These are phyloP conservation scores for Gobiocypris rarus DNA, from an alignment of 2,113 vertebrate species.

Conservation along the genomic window DNA sequence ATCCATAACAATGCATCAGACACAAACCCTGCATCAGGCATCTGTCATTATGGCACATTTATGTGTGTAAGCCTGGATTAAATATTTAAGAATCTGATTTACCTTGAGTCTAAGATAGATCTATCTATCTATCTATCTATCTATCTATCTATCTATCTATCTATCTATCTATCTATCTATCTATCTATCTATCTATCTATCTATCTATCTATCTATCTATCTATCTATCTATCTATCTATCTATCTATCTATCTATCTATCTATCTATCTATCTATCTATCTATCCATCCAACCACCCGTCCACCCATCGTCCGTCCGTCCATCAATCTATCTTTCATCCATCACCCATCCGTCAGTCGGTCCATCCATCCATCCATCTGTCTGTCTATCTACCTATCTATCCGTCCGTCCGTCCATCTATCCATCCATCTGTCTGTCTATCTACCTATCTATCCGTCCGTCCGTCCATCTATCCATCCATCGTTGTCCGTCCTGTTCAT, in stretches of 20 bases:
- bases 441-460: neutral
- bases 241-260: neutral
- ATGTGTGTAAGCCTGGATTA: neutral
- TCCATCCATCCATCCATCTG: neutral
- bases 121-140: too few species aligned
- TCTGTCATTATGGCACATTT: slow-evolving; percentile 3
- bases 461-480: neutral
- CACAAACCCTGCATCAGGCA: slow-evolving; percentile 18
- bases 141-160: neutral
- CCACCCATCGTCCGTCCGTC: too few species aligned
- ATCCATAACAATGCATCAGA: slow-evolving; percentile 45
- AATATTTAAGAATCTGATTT: slow-evolving; percentile 9
- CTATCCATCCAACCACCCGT: neutral
- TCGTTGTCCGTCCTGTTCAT: neutral
- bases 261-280: neutral
- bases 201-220: neutral
- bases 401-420: neutral
- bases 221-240: neutral
- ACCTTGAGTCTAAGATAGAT: neutral
- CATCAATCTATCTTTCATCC: too few species aligned
- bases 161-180: neutral
- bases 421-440: neutral
- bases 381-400: neutral
- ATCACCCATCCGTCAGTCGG: too few species aligned
- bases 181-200: neutral